Evolutionary conservation across 2,113 vertebrate genomes (phyloP).

Genomic region (Crotalus helleri): DNA sequence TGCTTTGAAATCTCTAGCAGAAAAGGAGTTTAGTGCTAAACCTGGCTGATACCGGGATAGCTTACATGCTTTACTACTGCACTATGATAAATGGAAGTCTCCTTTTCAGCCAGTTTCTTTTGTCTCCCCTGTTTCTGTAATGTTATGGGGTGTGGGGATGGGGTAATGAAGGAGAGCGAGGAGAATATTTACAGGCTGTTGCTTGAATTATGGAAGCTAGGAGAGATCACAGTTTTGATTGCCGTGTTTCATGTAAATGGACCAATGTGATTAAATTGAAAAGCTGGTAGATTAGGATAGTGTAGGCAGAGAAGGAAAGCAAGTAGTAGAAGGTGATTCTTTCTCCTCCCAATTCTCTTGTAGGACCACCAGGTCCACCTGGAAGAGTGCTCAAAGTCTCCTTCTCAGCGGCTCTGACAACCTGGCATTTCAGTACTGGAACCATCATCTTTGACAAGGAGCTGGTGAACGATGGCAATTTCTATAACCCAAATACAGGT

Average conservation of each 20-base stretch:
- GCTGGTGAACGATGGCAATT: conserved; percentile 82
- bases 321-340: not conserved
- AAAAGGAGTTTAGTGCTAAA: not conserved
- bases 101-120: not conserved
- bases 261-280: not conserved
- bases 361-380: conserved; percentile 79
- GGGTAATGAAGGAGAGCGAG: not conserved
- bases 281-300: not conserved
- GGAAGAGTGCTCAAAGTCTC: conserved; percentile 77
- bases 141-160: not conserved
- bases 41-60: not conserved
- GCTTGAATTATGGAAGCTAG: not conserved
- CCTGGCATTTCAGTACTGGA: conserved; percentile 71
- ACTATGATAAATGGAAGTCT: not conserved
- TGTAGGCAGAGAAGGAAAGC: not conserved
- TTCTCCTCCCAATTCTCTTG: not conserved
- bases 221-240: not conserved
- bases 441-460: conserved; percentile 85
- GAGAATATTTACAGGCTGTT: not conserved
- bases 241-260: not conserved
- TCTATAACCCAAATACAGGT: conserved; percentile 84
- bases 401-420: conserved; percentile 86
- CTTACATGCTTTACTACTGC: not conserved
- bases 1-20: not conserved
- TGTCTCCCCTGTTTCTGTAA: not conserved